These are phyloP conservation scores for Ardeotis arabs DNA, from an alignment of 2,113 vertebrate species.

Conservation along the genomic window DNA sequence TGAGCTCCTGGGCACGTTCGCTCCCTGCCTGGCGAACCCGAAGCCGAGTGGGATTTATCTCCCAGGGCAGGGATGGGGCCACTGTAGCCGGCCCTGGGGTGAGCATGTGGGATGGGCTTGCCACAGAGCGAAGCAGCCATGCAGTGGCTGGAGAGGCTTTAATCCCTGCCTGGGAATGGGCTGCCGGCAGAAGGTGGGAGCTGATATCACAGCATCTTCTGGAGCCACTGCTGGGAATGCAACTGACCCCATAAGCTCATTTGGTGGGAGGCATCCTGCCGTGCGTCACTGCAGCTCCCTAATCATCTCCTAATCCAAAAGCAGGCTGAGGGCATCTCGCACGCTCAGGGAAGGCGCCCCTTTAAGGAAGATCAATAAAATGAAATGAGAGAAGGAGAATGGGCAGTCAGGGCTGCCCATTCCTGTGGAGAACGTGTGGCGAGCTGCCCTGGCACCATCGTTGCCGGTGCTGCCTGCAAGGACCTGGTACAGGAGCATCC, in stretches of 20 bases:
- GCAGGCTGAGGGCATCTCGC: neutral
- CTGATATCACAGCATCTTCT: neutral
- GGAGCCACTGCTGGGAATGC: neutral
- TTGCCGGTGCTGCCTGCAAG: neutral
- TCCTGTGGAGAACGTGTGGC: accelerated
- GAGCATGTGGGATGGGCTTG: no score
- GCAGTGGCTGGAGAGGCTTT: accelerated
- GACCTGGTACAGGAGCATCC: neutral
- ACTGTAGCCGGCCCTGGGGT: no score
- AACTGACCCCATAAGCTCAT: slow-evolving; percentile 1
- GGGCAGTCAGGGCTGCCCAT: neutral
- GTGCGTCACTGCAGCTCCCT: neutral
- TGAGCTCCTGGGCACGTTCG: no score
- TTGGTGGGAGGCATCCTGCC: neutral
- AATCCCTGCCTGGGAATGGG: neutral
- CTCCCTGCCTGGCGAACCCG: no score
- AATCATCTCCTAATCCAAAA: slow-evolving; percentile 18
- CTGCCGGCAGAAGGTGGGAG: neutral
- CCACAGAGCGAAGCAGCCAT: neutral
- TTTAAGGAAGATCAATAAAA: neutral
- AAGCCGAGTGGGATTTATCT: no score
- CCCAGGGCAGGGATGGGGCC: no score
- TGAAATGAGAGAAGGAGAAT: neutral
- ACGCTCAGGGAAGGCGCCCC: accelerated
- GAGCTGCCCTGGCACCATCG: accelerated